Evolutionary conservation across 2,113 vertebrate species (phyloP), one percentile per base, ranked within the genome.

Genomic region (Thunnus maccoyii): DNA sequence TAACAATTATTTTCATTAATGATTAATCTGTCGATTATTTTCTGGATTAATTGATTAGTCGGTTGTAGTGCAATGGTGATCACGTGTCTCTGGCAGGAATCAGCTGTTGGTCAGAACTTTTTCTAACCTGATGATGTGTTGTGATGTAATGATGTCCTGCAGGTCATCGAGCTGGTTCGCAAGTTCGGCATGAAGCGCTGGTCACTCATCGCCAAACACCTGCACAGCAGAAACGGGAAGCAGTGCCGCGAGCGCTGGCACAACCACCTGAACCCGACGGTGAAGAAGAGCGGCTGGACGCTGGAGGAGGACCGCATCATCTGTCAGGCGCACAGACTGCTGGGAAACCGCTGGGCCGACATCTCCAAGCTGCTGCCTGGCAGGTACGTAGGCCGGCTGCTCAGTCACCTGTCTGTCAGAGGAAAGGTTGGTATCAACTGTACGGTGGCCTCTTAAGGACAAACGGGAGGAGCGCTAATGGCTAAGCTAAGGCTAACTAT

Each of bases 161-260:
- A 99, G 98, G 96, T 99, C 51, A 97, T 96, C 15, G 95, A 96
- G 60, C 91, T 99, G 87, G 97, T 99, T 62, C 96, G 96, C 76
- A 97, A 96, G 64, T 97, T 97, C 0, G 98, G 98, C 68, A 93
- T 96, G 46, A 99, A 98, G 58, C 96, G 96, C 66, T 99, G 98
- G 98, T 97, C 98, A 0, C 90, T 97, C 65, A 97, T 99, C 14
- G 98, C 98, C 84, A 98, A 97, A 66, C 97, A 98, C 86, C 91
- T 99, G 86, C 96, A 95, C 55, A 97, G 97, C 46, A 94, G 98
- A 0, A 92, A 97, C 14, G 98, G 98, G 48, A 99, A 99, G 92
- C 98, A 99, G 94, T 99, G 98, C 65, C 95, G 98, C 0, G 98
- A 99, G 2, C 98, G 97, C 79, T 99, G 98, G 98, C 97, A 98